A percentile compares a stretch with the other conserved stretches of the same genome.
These are phyloP conservation scores for Beris morrisii DNA, from an alignment of 2,888 invertebrate species.

Conservation along the genomic window DNA sequence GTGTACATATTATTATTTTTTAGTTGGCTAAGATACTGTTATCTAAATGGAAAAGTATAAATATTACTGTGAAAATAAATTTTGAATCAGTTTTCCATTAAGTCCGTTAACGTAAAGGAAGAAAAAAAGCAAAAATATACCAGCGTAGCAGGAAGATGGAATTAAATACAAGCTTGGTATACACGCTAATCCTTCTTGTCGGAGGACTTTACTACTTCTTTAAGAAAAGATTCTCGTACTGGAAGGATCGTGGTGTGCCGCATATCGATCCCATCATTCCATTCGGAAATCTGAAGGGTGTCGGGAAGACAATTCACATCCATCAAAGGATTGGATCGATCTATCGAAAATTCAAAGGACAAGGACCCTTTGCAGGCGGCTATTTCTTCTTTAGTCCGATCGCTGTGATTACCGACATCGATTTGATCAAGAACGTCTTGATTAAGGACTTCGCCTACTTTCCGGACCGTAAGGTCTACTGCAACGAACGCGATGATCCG, in stretches of 20 bases:
- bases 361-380: constrained; percentile 34
- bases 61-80: no score
- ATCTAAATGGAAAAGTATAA: no score
- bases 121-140: no score
- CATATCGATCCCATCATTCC: constrained; percentile 43
- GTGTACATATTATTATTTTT: no score
- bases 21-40: no score
- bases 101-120: no score
- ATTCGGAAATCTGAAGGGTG: constrained; percentile 43
- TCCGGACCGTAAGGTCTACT: constrained; percentile 44
- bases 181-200: no score
- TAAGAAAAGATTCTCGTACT: constrained; percentile 40
- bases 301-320: constrained; percentile 29
- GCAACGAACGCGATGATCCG: constrained; percentile 46
- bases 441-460: constrained; percentile 48
- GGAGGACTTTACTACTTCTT: not conserved
- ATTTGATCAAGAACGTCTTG: constrained; percentile 44
- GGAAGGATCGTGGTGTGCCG: constrained; percentile 41
- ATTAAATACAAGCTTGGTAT: no score
- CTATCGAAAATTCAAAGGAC: constrained; percentile 31
- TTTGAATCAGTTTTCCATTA: no score
- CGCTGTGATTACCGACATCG: constrained; percentile 39
- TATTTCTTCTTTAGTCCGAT: constrained; percentile 38
- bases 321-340: constrained; percentile 28
- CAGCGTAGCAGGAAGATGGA: no score